Conservation (phyloP, 53 echinoderm and acorn worm genomes). For the Henricia sp. region DNA sequence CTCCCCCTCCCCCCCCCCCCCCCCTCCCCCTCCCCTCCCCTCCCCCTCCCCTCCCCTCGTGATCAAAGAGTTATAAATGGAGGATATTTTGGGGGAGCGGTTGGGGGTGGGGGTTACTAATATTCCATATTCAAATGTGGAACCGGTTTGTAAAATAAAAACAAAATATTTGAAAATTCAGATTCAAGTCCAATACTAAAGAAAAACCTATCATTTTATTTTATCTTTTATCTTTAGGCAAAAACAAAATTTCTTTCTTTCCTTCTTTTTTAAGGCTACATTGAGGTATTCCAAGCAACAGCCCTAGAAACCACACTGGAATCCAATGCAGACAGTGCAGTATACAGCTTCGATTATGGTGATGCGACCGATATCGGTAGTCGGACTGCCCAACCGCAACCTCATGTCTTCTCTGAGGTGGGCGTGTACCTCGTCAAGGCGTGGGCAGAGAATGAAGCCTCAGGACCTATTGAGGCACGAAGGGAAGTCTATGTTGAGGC, state of each 20-base stretch:
- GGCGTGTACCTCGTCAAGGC: constrained; percentile 74
- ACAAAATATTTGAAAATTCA: too few relatives aligned
- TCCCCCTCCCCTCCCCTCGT: not conserved
- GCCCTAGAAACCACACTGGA: constrained; percentile 65
- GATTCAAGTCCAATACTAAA: too few relatives aligned
- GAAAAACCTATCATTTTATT: too few relatives aligned
- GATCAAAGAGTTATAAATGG: not conserved
- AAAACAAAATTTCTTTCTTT: too few relatives aligned
- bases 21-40: not conserved
- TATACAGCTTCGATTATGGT: constrained; percentile 77
- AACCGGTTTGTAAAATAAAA: too few relatives aligned
- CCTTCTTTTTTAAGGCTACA: constrained; percentile 47
- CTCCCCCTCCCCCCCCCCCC: too few relatives aligned
- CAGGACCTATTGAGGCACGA: constrained; percentile 75
- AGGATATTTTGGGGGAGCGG: not conserved
- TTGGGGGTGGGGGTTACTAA: too few relatives aligned
- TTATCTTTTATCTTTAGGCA: too few relatives aligned
- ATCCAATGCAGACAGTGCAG: constrained; percentile 59
- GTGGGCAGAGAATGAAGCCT: constrained; percentile 66
- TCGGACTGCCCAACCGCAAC: constrained; percentile 49
- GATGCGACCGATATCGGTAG: constrained; percentile 58
- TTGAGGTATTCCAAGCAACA: constrained; percentile 68
- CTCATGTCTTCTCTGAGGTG: constrained; percentile 72
- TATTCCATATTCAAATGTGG: too few relatives aligned
- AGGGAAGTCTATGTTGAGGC: constrained; percentile 77